Conservation (phyloP, 2,797 vertebrate species). For the Alfaro cultratus region DNA sequence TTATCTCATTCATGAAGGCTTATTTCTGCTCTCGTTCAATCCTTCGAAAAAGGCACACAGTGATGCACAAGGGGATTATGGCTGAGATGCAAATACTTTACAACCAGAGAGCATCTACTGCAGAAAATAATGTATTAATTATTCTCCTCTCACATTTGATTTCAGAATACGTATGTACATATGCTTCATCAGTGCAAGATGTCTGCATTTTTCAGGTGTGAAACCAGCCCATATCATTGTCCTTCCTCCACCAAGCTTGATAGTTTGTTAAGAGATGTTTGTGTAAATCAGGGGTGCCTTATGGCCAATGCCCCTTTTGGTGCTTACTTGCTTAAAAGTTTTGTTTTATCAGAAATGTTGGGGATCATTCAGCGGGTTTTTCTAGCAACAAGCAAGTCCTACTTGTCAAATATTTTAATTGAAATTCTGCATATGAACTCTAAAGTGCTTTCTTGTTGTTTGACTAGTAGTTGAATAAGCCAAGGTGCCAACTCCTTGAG, state of each 20-base stretch:
- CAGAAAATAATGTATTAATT: background rate
- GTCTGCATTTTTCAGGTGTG: background rate
- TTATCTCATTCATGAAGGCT: slow-evolving; percentile 29
- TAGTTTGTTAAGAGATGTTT: background rate
- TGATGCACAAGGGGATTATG: background rate
- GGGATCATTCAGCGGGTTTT: background rate
- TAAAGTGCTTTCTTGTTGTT: background rate
- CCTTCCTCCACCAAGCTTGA: background rate
- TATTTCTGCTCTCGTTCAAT: slow-evolving; percentile 34
- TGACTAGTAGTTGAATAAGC: background rate
- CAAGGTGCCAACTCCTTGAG: background rate
- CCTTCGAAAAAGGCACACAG: background rate
- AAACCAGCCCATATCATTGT: background rate
- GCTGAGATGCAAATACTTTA: background rate
- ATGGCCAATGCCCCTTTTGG: background rate
- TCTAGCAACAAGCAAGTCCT: background rate
- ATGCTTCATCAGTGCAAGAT: background rate
- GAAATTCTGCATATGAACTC: background rate
- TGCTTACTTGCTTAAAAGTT: background rate
- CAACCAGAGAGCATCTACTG: background rate
- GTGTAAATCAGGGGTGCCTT: background rate
- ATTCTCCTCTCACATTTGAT: background rate
- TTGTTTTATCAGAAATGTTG: background rate
- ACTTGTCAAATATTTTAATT: background rate
- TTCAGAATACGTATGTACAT: background rate